phyloP scores from a whole-genome alignment of 1,140 invertebrate species.

The Pseudomyrmex dendroicus region DNA sequence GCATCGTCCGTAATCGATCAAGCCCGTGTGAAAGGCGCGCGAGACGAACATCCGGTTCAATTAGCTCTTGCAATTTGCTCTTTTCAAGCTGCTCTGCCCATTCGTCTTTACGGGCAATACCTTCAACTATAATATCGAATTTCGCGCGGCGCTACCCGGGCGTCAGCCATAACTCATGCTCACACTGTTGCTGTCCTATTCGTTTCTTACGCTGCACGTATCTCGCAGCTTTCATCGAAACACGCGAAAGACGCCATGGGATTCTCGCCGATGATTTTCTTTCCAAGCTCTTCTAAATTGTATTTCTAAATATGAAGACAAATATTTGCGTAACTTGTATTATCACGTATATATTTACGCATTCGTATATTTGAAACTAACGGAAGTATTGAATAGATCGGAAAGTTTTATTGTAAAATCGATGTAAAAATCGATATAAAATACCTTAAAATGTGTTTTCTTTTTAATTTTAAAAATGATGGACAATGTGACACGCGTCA shows the following conservation, averaged over 20 bases:
- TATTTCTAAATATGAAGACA: background rate
- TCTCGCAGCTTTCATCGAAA: slow-evolving; percentile 7
- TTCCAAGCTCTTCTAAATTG: background rate
- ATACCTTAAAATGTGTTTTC: background rate
- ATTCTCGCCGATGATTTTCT: slow-evolving; percentile 9
- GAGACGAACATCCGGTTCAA: slow-evolving; percentile 13
- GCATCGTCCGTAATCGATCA: slow-evolving; percentile 50
- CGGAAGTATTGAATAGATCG: background rate
- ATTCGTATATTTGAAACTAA: background rate
- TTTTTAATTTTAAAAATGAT: slow-evolving; percentile 9
- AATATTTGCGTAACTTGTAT: slow-evolving; percentile 4
- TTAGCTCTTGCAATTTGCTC: slow-evolving; percentile 60
- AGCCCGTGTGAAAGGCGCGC: background rate
- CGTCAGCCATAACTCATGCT: slow-evolving; percentile 39
- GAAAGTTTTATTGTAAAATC: background rate
- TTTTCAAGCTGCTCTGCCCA: slow-evolving; percentile 39
- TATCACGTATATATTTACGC: background rate
- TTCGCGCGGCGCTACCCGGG: background rate
- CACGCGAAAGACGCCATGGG: background rate
- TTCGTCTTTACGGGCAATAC: slow-evolving; percentile 40
- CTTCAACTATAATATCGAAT: slow-evolving; percentile 55
- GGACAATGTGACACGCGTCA: background rate
- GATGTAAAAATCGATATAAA: background rate
- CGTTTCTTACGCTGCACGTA: slow-evolving; percentile 30
- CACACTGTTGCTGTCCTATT: slow-evolving; percentile 33